A percentile compares a stretch with the other conserved stretches of the same genome.
phyloP scores from a whole-genome alignment of 2,113 vertebrate species.

The Xiphophorus couchianus region DNA sequence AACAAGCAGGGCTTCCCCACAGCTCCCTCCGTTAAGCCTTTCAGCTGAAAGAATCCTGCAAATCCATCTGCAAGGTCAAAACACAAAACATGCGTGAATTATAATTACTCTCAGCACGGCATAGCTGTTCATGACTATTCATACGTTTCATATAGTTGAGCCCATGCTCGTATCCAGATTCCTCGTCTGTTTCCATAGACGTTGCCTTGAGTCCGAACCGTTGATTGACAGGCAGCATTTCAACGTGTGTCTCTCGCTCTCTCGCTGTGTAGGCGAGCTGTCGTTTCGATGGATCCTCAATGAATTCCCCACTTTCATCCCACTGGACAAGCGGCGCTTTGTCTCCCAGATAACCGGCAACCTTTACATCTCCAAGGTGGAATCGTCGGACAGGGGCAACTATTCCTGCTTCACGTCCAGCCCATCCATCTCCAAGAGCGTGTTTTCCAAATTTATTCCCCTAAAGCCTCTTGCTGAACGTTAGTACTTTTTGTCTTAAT shows the following conservation, averaged over 20 bases:
- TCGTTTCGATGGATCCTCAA: constrained; percentile 98
- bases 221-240: constrained; percentile 55
- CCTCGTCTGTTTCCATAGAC: constrained; percentile 4
- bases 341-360: constrained; percentile 95
- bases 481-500: constrained; percentile 75
- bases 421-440: constrained; percentile 94
- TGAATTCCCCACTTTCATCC: constrained; percentile 96
- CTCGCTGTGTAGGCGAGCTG: constrained; percentile 84
- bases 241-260: constrained; percentile 28
- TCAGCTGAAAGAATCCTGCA: constrained; percentile 26
- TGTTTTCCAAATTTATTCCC: constrained; percentile 97
- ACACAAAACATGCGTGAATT: constrained; percentile 56
- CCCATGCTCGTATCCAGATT: constrained; percentile 4
- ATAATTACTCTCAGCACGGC: constrained; percentile 19
- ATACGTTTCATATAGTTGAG: constrained; percentile 24
- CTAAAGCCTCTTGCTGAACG: constrained; percentile 89
- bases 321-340: constrained; percentile 90
- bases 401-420: constrained; percentile 97
- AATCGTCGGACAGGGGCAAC: constrained; percentile 91
- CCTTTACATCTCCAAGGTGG: constrained; percentile 96
- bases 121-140: constrained; percentile 31
- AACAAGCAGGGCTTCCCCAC: constrained; percentile 1
- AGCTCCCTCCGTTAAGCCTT: constrained; percentile 17
- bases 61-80: constrained; percentile 61
- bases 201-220: constrained; percentile 2